A percentile compares a stretch with the other conserved stretches of the same genome.
Conservation (phyloP, 2,113 vertebrate species). For the Notothenia rossii region DNA sequence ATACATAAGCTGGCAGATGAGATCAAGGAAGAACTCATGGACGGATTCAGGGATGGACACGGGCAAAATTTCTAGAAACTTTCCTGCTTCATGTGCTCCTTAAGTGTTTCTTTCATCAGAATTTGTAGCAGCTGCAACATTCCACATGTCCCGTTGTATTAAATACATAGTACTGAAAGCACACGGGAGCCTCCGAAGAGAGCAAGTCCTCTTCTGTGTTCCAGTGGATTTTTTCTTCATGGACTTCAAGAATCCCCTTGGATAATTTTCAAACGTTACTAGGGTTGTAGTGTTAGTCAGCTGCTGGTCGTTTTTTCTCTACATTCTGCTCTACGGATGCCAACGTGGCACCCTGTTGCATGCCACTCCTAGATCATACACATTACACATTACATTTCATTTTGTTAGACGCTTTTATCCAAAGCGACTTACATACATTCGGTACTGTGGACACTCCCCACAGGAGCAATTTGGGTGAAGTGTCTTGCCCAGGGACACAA, state of each 20-base stretch:
- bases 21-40: background rate
- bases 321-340: constrained; percentile 6
- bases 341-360: constrained; percentile 39
- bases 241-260: constrained; percentile 41
- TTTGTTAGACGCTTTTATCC: too few species aligned
- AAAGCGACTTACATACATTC: too few species aligned
- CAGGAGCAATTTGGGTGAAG: too few species aligned
- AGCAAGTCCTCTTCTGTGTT: background rate
- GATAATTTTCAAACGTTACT: constrained; percentile 8
- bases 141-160: constrained; percentile 30
- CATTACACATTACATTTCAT: too few species aligned
- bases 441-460: too few species aligned
- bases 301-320: constrained; percentile 40
- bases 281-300: constrained; percentile 4
- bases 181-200: constrained; percentile 20
- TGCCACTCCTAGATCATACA: constrained; percentile 31
- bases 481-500: too few species aligned
- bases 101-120: constrained; percentile 55
- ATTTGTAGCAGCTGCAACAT: constrained; percentile 66
- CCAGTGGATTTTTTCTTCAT: background rate
- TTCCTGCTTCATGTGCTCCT: constrained; percentile 55
- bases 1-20: constrained; percentile 11
- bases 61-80: background rate
- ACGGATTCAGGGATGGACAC: constrained; percentile 22
- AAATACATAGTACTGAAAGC: constrained; percentile 3